Evolutionary conservation across 2,888 invertebrate genomes (phyloP).

Genomic region (Spatulosminthurus flaviceps): DNA sequence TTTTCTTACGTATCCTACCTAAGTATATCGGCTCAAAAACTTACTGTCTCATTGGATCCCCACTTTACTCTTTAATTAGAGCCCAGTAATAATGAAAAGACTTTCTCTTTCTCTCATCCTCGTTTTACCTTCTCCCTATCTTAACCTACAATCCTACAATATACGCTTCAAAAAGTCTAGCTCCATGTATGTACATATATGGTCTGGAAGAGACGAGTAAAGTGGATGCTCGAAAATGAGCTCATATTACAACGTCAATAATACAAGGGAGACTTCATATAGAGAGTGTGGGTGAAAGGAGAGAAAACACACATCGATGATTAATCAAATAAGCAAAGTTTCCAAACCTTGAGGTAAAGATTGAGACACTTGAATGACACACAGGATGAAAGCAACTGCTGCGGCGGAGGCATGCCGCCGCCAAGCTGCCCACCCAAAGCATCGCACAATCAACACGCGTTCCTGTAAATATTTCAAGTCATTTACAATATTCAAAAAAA

Average conservation of each 20-base stretch:
- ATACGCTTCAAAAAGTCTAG: too few relatives aligned
- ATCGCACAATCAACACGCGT: constrained; percentile 63
- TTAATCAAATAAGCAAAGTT: constrained; percentile 21
- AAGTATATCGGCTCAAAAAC: neutral
- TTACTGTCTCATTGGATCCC: neutral
- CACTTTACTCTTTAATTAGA: neutral
- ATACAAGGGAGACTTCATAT: neutral
- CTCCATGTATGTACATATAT: neutral
- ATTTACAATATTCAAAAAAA: too few relatives aligned
- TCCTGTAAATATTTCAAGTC: constrained; percentile 47
- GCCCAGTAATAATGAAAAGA: neutral
- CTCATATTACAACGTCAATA: neutral
- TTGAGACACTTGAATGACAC: constrained; percentile 53
- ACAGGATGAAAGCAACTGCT: constrained; percentile 56
- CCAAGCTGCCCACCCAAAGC: constrained; percentile 63
- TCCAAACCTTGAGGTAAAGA: constrained; percentile 43
- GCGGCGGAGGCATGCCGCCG: constrained; percentile 63
- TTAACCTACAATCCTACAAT: too few relatives aligned
- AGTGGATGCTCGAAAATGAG: neutral
- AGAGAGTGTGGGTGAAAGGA: neutral
- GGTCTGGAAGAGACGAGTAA: neutral
- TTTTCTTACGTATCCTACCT: neutral
- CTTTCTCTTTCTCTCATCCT: neutral
- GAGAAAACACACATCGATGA: constrained; percentile 2
- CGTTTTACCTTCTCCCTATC: too few relatives aligned